Percentiles rank a stretch among this genome's conserved stretches.
phyloP scores from a whole-genome alignment of 2,797 vertebrate species.

The Sandelia bainsii region DNA sequence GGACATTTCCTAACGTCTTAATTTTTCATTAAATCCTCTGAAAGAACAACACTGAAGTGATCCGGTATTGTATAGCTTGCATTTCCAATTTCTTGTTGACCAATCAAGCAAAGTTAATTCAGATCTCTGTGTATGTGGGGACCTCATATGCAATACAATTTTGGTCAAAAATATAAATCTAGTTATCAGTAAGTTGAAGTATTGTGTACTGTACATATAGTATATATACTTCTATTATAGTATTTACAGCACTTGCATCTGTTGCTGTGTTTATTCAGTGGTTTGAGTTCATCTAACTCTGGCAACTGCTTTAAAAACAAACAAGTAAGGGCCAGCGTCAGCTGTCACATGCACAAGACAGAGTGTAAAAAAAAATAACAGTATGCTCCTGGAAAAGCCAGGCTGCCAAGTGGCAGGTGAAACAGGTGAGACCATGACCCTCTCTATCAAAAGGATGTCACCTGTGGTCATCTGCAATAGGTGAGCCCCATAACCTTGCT shows the following conservation, averaged over 20 bases:
- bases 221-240: not conserved
- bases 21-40: constrained; percentile 67
- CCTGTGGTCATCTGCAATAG: constrained; percentile 52
- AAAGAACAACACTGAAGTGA: constrained; percentile 53
- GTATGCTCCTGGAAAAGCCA: constrained; percentile 30
- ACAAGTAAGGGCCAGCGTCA: constrained; percentile 59
- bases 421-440: constrained; percentile 59
- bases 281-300: constrained; percentile 31
- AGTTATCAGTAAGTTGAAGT: not conserved
- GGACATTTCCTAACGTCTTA: constrained; percentile 66
- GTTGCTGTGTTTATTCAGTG: constrained; percentile 19
- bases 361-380: constrained; percentile 10
- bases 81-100: constrained; percentile 56
- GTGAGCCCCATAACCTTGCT: constrained; percentile 33
- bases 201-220: too few species aligned
- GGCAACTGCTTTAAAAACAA: constrained; percentile 66
- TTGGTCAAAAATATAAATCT: not conserved
- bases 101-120: constrained; percentile 42
- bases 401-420: constrained; percentile 42
- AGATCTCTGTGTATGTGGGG: not conserved
- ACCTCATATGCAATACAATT: not conserved
- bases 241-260: constrained; percentile 7
- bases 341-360: constrained; percentile 38
- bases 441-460: constrained; percentile 67
- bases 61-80: constrained; percentile 71